Evolutionary conservation across 2,113 vertebrate genomes (phyloP), one percentile per base, ranked within the genome.

Genomic region (Tiliqua scincoides): DNA sequence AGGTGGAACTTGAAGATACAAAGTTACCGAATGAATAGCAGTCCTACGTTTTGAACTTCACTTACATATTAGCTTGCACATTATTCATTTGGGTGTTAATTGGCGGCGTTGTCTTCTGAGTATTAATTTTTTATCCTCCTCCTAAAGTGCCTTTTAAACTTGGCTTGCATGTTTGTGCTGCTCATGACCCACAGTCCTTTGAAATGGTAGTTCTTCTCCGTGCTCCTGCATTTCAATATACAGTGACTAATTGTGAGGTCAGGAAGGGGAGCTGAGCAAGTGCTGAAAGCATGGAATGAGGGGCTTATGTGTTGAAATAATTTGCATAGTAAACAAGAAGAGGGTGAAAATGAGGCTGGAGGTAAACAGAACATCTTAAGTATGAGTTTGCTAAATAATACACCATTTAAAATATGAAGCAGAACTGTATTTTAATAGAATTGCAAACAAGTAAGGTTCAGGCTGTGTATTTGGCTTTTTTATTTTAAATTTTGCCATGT

Each of bases 91-190:
- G 89, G 85, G 89, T 94, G 67, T 87, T 94, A 86, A 89, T 91
- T 90, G 84, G 20, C 85, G 21, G 30, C 75, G 81, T 62, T 89
- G 71, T 52, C 0, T 93, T 93, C 92, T 88, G 87, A 88, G 1
- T 90, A 91, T 95, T 88, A 91, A 88, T 92, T 94, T 96, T 95
- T 92, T 87, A 94, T 93, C 85, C 84, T 81, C 88, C 92, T 92
- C 89, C 4, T 48, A 89, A 79, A 93, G 73, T 88, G 74, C 65
- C 84, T 95, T 95, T 96, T 89, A 94, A 84, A 89, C 88, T 94
- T 77, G 83, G 1, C 79, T 93, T 89, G 85, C 88, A 86, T 84
- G 93, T 86, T 67, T 86, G 87, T 94, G 73, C 85, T 89, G 76
- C 83, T 89, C 76, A 61, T 94, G 91, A 89, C 94, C 85, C 90